Evolutionary conservation across 2,113 vertebrate genomes (phyloP).

Genomic region (Micromys minutus): DNA sequence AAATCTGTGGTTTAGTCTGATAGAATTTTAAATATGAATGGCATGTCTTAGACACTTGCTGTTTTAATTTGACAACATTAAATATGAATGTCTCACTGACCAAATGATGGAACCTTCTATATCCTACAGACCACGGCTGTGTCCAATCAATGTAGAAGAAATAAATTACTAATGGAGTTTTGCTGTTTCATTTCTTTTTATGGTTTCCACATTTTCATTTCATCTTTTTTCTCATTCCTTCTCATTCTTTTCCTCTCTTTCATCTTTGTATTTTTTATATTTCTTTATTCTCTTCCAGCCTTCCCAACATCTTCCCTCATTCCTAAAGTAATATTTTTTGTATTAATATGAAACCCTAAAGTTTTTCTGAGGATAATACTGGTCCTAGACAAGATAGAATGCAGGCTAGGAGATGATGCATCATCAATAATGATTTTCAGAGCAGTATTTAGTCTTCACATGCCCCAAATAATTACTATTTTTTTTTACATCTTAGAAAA

Average conservation of each 20-base stretch:
- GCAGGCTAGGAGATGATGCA: neutral
- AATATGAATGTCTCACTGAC: conserved; percentile 63
- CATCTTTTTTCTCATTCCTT: fast-evolving
- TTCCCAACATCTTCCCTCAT: neutral
- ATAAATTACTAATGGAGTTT: neutral
- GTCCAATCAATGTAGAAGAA: conserved; percentile 2
- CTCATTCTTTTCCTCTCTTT: neutral
- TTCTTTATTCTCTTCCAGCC: neutral
- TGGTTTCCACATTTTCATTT: neutral
- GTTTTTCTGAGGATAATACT: neutral
- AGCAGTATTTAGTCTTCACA: neutral
- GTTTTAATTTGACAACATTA: conserved; percentile 63
- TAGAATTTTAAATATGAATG: neutral
- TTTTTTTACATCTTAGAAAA: conserved; percentile 22
- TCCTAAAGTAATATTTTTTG: neutral
- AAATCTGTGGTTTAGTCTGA: no score
- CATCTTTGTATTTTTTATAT: fast-evolving
- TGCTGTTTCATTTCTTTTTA: neutral
- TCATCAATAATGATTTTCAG: neutral
- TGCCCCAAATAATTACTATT: neutral
- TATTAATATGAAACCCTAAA: neutral
- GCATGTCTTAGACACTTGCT: neutral
- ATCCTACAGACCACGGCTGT: conserved; percentile 2
- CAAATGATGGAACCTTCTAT: neutral
- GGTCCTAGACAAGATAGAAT: neutral